A percentile compares a stretch with the other conserved stretches of the same genome.
phyloP scores from a whole-genome alignment of 2,113 vertebrate genomes.

The Megaceryle torquata region DNA sequence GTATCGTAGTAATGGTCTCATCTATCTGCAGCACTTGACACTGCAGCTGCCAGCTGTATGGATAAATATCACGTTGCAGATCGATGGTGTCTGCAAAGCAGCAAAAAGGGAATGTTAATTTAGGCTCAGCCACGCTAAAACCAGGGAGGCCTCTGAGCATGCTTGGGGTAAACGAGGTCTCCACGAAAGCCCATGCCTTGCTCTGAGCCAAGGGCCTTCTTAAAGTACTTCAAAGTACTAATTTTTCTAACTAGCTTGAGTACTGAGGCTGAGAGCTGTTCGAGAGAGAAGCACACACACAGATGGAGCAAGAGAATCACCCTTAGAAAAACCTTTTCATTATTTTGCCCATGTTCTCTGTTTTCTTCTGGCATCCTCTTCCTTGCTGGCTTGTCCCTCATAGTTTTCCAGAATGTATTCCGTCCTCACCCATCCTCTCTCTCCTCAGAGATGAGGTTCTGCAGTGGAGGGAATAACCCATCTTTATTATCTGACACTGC shows the following conservation, averaged over 20 bases:
- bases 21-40: slow-evolving; percentile 29
- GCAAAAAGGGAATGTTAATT: slow-evolving; percentile 50
- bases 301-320: not conserved
- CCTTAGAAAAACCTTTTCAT: not conserved
- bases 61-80: slow-evolving; percentile 29
- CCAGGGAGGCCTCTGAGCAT: not conserved
- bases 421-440: not conserved
- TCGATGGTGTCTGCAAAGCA: not conserved
- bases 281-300: not conserved
- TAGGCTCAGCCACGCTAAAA: not conserved
- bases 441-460: not conserved
- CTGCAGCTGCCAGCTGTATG: slow-evolving; percentile 12
- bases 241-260: not conserved
- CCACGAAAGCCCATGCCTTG: not conserved
- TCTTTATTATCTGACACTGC: not conserved
- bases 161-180: not conserved
- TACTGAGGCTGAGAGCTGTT: not conserved
- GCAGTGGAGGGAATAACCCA: not conserved
- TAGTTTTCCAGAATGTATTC: not conserved
- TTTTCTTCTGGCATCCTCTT: not conserved
- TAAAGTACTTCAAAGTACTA: not conserved
- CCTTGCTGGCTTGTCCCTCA: not conserved
- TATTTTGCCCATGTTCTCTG: not conserved
- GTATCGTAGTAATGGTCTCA: not conserved
- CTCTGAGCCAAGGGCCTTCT: too few species aligned